Evolutionary conservation across 2,113 vertebrate genomes (phyloP).

Genomic region (Oreocharis arfaki): DNA sequence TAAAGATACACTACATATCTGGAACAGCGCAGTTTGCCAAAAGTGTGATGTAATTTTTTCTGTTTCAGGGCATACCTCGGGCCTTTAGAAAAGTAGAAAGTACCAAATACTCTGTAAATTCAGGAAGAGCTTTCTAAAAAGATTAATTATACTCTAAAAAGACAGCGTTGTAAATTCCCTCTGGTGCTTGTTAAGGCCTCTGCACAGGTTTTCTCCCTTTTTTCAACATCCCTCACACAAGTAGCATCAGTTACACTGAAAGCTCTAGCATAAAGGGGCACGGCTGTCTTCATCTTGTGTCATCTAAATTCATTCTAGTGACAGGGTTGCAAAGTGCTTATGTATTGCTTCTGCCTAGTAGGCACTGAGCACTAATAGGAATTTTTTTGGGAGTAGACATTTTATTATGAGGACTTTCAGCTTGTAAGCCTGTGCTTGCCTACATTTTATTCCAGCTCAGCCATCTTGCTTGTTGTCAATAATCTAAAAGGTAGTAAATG

Average conservation of each 20-base stretch:
- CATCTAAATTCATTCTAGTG: background rate
- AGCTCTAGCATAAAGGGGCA: background rate
- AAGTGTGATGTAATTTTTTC: background rate
- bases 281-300: background rate
- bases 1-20: background rate
- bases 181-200: background rate
- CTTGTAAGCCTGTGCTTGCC: background rate
- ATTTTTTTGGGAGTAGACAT: background rate
- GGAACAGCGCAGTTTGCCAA: background rate
- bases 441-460: background rate
- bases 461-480: background rate
- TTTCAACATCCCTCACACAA: background rate
- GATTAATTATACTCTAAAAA: background rate
- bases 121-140: background rate
- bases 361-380: background rate
- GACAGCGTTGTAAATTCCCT: background rate
- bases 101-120: background rate
- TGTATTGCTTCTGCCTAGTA: background rate
- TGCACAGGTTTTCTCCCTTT: background rate
- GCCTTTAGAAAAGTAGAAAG: background rate
- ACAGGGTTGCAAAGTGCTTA: background rate
- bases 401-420: background rate
- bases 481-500: background rate
- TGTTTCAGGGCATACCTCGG: background rate
- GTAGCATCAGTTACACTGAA: background rate